Evolutionary conservation across 2,113 vertebrate species (phyloP).

Genomic region (Taxidea taxus): DNA sequence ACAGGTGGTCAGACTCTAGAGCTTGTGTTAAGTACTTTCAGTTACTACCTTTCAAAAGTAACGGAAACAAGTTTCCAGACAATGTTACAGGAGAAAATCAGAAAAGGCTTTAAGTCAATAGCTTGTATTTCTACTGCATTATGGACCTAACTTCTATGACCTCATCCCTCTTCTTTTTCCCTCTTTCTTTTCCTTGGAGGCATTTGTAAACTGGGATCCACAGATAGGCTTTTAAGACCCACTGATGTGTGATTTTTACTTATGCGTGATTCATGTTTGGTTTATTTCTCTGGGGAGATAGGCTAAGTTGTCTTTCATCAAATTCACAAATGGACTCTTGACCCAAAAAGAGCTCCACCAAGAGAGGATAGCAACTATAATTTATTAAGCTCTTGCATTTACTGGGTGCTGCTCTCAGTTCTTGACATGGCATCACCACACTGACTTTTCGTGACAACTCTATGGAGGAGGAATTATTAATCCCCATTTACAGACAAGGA

Average conservation of each 20-base stretch:
- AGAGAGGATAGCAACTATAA: background rate
- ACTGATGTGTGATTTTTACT: background rate
- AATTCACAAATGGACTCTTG: constrained; percentile 4
- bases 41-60: background rate
- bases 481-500: background rate
- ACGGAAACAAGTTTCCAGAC: constrained; percentile 21
- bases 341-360: background rate
- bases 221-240: background rate
- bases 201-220: background rate
- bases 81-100: background rate
- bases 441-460: background rate
- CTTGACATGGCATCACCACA: background rate
- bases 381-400: background rate
- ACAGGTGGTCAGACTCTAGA: background rate
- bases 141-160: background rate
- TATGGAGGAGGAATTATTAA: background rate
- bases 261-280: background rate
- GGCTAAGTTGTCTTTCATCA: background rate
- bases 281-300: background rate
- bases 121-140: background rate
- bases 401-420: background rate
- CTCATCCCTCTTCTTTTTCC: background rate
- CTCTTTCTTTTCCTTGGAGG: background rate
- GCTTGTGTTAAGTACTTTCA: background rate
- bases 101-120: background rate